phyloP scores from a whole-genome alignment of 53 echinoderm and acorn worm genomes.

The Echinometra lucunter region DNA sequence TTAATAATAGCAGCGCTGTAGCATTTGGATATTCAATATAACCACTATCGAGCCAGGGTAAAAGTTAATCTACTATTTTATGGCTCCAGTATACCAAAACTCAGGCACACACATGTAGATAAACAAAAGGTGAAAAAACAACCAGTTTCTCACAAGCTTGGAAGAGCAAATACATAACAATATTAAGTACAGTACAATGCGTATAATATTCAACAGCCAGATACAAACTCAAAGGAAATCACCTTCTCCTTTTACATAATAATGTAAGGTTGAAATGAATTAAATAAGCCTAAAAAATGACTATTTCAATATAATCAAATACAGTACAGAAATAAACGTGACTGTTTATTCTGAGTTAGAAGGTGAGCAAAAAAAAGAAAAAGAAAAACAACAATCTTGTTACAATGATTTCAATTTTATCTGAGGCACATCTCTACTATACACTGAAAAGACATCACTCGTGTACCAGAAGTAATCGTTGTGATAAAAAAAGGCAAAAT shows the following conservation, averaged over 20 bases:
- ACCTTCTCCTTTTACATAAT: constrained; percentile 1
- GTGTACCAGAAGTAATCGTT: constrained; percentile 51
- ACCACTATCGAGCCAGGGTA: constrained; percentile 9
- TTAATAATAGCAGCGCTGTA: constrained; percentile 58
- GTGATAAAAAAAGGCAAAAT: constrained; percentile 61
- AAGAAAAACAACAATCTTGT: constrained; percentile 3
- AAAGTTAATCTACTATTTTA: background rate
- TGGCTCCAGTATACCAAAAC: constrained; percentile 48
- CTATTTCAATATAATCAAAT: constrained; percentile 51
- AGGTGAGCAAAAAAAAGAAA: constrained; percentile 33
- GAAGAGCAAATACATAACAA: constrained; percentile 68
- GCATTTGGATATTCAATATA: constrained; percentile 15
- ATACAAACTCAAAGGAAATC: constrained; percentile 42
- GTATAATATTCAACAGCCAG: constrained; percentile 58
- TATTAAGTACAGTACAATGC: constrained; percentile 70
- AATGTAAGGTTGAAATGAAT: constrained; percentile 12
- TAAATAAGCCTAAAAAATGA: constrained; percentile 50
- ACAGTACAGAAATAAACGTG: background rate
- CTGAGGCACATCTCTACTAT: constrained; percentile 59
- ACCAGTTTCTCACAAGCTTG: constrained; percentile 55
- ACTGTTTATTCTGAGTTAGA: constrained; percentile 9
- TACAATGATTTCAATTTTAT: constrained; percentile 6
- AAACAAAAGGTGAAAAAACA: constrained; percentile 68
- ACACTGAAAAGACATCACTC: constrained; percentile 28
- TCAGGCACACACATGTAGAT: constrained; percentile 70